A percentile compares a stretch with the other conserved stretches of the same genome.
These are phyloP conservation scores for Talpa occidentalis DNA, from an alignment of 2,113 vertebrate genomes.

Conservation along the genomic window DNA sequence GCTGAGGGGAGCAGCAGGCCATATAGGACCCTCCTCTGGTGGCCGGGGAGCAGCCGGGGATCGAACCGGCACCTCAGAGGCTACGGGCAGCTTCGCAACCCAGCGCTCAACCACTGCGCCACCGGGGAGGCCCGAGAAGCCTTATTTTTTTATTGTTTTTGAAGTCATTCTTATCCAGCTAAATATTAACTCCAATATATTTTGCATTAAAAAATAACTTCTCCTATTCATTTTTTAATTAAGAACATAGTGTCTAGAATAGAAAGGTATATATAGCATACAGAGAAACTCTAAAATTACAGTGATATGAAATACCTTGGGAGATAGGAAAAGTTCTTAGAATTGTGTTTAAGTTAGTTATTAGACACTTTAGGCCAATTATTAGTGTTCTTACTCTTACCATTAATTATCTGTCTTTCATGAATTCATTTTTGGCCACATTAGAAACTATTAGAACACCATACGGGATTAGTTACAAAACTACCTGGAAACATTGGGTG, in stretches of 20 bases:
- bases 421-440: slow-evolving; percentile 41
- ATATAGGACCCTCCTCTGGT: too few species aligned
- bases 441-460: not conserved
- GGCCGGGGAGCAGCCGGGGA: too few species aligned
- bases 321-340: not conserved
- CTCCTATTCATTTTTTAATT: not conserved
- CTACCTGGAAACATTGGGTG: slow-evolving; percentile 12
- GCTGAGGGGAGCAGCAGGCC: too few species aligned
- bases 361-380: not conserved
- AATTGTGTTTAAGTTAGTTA: not conserved
- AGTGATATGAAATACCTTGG: not conserved
- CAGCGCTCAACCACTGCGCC: too few species aligned
- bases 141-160: not conserved
- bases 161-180: not conserved
- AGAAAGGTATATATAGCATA: not conserved
- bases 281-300: not conserved
- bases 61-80: too few species aligned
- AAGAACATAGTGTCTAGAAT: not conserved
- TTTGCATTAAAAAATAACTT: slow-evolving; percentile 8
- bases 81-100: too few species aligned
- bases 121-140: too few species aligned
- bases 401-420: not conserved
- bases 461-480: slow-evolving; percentile 40
- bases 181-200: not conserved
- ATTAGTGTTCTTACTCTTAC: not conserved